These are phyloP conservation scores for Microcebus ravelobensis DNA, from an alignment of 2,113 vertebrate species.

Conservation along the genomic window DNA sequence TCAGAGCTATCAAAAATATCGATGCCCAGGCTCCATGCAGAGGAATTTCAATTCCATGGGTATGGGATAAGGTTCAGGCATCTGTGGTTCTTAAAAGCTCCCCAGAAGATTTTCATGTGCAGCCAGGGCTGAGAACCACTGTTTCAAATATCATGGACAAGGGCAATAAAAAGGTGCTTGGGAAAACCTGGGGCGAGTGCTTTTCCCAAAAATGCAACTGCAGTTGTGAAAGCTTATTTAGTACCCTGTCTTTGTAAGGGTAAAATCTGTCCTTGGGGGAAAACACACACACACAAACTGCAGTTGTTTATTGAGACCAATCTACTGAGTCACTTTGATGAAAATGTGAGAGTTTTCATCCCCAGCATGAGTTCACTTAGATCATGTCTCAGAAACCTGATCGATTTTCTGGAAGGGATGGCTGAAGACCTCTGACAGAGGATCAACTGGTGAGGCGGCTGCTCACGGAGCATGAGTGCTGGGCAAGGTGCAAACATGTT, in stretches of 20 bases:
- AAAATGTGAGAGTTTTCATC: conserved; percentile 17
- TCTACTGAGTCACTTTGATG: neutral
- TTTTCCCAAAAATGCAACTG: conserved; percentile 15
- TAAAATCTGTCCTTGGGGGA: neutral
- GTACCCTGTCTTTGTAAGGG: neutral
- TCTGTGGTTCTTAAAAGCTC: neutral
- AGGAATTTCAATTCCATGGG: neutral
- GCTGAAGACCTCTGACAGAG: neutral
- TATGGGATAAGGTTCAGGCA: neutral
- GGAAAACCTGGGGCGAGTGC: neutral
- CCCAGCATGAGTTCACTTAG: neutral
- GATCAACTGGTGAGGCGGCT: neutral
- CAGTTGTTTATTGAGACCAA: conserved; percentile 26
- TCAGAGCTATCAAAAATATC: neutral
- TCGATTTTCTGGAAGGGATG: conserved; percentile 13
- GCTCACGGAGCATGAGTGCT: neutral
- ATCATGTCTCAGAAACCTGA: neutral
- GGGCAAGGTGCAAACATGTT: neutral
- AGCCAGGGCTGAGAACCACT: neutral
- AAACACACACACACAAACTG: neutral
- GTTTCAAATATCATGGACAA: neutral
- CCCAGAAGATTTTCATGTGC: neutral
- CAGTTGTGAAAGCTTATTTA: neutral
- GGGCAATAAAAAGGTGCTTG: neutral
- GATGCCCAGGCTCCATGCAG: neutral